Conservation (phyloP, 2,113 vertebrate species). For the Scomber scombrus region DNA sequence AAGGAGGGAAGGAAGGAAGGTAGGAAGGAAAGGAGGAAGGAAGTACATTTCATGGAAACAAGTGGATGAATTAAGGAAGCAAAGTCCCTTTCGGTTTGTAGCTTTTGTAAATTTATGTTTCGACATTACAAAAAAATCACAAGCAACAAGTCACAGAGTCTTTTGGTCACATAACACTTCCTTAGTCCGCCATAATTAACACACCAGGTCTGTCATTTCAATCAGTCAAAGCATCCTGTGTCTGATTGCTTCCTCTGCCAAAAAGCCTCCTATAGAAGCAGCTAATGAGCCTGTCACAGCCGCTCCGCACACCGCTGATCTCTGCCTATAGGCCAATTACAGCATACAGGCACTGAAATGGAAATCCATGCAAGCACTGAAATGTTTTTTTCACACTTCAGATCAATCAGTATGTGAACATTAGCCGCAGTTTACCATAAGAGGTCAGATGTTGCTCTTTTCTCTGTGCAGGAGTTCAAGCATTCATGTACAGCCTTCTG, state of each 20-base stretch:
- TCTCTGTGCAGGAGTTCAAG: background rate
- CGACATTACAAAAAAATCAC: background rate
- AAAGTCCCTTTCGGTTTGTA: background rate
- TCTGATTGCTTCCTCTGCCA: slow-evolving; percentile 25
- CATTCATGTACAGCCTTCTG: background rate
- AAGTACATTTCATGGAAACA: background rate
- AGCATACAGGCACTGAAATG: background rate
- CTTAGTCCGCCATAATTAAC: slow-evolving; percentile 2
- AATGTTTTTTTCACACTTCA: background rate
- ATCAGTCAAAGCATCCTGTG: slow-evolving; percentile 7
- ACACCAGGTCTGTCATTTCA: background rate
- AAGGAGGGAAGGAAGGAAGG: too few relatives aligned
- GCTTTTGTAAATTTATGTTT: background rate
- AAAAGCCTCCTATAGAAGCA: slow-evolving; percentile 17
- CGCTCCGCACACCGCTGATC: background rate
- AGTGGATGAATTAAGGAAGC: background rate
- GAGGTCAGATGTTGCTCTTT: background rate
- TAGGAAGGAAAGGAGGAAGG: too few relatives aligned
- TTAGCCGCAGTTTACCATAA: background rate
- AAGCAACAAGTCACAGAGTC: background rate
- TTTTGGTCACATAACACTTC: background rate
- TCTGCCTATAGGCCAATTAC: background rate
- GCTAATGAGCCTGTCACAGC: slow-evolving; percentile 25
- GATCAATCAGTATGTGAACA: background rate
- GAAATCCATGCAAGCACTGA: background rate